Base-by-base conservation (phyloP, 2,888 invertebrate genomes). In the Pyrgus malvae region DNA sequence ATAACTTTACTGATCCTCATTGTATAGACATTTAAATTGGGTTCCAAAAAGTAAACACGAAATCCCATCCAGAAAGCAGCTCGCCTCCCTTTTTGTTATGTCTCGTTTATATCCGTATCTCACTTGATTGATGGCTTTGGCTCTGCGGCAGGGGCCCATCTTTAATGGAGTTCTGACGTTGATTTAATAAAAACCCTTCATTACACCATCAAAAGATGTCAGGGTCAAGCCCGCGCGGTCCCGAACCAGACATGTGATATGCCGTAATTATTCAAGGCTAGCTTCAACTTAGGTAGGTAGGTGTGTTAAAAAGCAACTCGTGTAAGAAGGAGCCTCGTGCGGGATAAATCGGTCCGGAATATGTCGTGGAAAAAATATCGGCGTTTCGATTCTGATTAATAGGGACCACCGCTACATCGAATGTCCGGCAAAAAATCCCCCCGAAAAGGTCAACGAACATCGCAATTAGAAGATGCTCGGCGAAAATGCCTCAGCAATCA, bases 171-270 rank as follows among this genome's bases (percentile, higher is more conserved):
- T 79, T 78, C 79, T 85, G 89, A 87, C 87, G 76, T 87, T 89
- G 89, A 90, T 90, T 90, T 86, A 89, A 90, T 90, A 87, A 86
- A 76, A 84, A 85, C 88, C 88, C 86, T 86, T 83, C 83, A 88
- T 89, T 88, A 88, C 73, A 64, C 68, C 79, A 77, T 85, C 84
- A 80, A 69, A 65, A 64, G 67, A 60, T 61, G 63, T 65, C 69
- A 69, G 68, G 71, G 69, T 71, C 69, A 68, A 65, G 65, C 58
- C 58, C 62, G 59, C 61, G 57, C 40, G 46, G 29, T 53, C 45
- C 53, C 53, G 44, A 51, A 59, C 42, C 50, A 56, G 60, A 58
- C 44, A 55, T 57, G 48, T 60, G 63, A 61, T 66, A 65, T 60
- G 49, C 60, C 55, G 63, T 67, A 70, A 76, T 76, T 74, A 76